Evolutionary conservation across 2,797 vertebrate genomes (phyloP).

Genomic region (Darevskia nairensis): DNA sequence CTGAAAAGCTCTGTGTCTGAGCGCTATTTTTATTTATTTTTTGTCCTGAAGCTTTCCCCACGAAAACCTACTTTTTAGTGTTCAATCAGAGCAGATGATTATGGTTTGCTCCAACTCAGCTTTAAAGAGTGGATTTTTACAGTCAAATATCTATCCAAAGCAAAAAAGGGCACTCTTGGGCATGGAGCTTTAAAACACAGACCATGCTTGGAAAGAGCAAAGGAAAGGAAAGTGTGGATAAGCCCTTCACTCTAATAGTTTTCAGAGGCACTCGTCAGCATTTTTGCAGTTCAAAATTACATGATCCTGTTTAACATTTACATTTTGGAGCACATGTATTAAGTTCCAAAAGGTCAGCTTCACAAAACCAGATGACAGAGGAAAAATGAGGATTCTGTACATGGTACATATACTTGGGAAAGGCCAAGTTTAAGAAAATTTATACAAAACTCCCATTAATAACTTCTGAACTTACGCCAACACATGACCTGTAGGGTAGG

Average conservation of each 20-base stretch:
- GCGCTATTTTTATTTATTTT: background rate
- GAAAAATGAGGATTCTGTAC: background rate
- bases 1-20: too few species aligned
- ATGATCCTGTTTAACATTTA: conserved; percentile 19
- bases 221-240: too few species aligned
- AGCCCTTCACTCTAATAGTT: background rate
- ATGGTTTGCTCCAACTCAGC: too few species aligned
- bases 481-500: conserved; percentile 58
- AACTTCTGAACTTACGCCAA: conserved; percentile 54
- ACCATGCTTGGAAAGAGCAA: too few species aligned
- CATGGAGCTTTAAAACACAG: background rate
- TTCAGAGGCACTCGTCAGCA: background rate
- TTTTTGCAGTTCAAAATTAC: background rate
- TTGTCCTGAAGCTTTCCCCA: background rate
- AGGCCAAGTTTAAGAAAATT: conserved; percentile 52
- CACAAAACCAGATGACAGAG: background rate
- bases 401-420: background rate
- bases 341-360: background rate
- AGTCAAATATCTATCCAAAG: too few species aligned
- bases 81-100: too few species aligned
- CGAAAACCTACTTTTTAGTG: too few species aligned
- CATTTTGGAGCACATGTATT: background rate
- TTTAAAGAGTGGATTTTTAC: too few species aligned
- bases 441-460: conserved; percentile 77
- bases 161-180: background rate